Conservation (phyloP, 2,797 vertebrate species). For the Lophura swinhoii region DNA sequence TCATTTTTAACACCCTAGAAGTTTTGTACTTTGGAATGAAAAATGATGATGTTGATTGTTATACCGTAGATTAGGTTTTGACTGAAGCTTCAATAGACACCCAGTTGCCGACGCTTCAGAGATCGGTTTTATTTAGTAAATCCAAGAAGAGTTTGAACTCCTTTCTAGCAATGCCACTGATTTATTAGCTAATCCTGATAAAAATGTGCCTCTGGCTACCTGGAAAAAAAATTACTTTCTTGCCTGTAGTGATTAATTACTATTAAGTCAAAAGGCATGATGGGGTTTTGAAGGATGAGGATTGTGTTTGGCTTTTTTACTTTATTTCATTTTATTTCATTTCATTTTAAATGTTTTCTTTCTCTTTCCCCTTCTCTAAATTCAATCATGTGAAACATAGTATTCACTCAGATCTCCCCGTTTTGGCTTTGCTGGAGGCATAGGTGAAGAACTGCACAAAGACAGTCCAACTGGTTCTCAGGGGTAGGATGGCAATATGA, state of each 20-base stretch:
- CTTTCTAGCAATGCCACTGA: constrained; percentile 75
- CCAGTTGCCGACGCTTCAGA: not conserved
- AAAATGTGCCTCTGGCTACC: constrained; percentile 82
- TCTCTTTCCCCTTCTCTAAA: constrained; percentile 21
- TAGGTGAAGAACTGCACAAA: constrained; percentile 53
- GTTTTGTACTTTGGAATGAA: constrained; percentile 53
- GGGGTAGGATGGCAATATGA: constrained; percentile 23
- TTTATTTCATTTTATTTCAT: constrained; percentile 34
- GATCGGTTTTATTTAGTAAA: constrained; percentile 71
- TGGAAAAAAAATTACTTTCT: constrained; percentile 75
- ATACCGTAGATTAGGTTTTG: not conserved
- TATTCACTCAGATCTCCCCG: constrained; percentile 44
- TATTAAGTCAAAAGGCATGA: constrained; percentile 76
- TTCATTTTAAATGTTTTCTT: constrained; percentile 49
- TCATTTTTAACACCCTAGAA: constrained; percentile 38
- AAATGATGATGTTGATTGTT: constrained; percentile 5
- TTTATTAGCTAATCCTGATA: constrained; percentile 83
- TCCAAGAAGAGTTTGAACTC: constrained; percentile 78
- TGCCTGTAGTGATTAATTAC: constrained; percentile 81
- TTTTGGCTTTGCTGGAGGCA: constrained; percentile 39
- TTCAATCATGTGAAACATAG: constrained; percentile 28
- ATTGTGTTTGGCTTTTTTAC: constrained; percentile 58
- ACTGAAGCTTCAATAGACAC: constrained; percentile 30
- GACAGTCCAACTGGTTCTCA: constrained; percentile 42
- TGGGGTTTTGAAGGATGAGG: constrained; percentile 73